These are phyloP conservation scores for Thomomys bottae DNA, from an alignment of 2,113 vertebrate genomes.

Conservation along the genomic window DNA sequence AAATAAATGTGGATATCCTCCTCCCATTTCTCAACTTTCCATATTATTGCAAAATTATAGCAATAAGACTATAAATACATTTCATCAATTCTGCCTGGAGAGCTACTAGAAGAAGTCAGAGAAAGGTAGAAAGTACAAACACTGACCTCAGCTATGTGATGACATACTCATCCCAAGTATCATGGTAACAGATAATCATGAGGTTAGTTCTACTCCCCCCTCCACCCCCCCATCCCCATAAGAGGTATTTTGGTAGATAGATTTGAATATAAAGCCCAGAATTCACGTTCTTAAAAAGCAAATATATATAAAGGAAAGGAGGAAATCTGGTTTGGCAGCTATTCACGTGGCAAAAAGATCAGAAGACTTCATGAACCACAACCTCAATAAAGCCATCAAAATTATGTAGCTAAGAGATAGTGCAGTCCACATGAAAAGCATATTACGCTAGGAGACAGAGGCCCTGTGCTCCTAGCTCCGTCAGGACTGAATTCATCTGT, in stretches of 20 bases:
- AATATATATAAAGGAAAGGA: conserved; percentile 5
- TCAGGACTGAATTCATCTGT: background rate
- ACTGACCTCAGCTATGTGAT: background rate
- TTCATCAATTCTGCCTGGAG: background rate
- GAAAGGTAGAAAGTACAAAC: background rate
- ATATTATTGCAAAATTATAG: background rate
- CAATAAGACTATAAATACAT: conserved; percentile 5
- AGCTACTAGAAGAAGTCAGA: background rate
- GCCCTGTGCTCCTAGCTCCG: background rate
- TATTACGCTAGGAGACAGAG: background rate
- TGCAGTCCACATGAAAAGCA: background rate
- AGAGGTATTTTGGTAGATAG: background rate
- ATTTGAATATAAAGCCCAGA: conserved; percentile 13
- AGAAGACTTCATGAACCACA: conserved; percentile 20
- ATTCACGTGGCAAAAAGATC: conserved; percentile 17
- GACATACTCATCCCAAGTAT: background rate
- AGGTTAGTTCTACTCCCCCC: background rate
- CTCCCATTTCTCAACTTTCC: background rate
- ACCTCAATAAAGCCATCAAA: conserved; percentile 24
- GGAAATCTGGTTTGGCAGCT: background rate
- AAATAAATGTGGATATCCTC: background rate
- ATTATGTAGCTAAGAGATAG: background rate
- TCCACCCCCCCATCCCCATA: background rate
- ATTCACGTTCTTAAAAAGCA: conserved; percentile 36
- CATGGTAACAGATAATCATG: background rate